These are phyloP conservation scores for Cebidichthys violaceus DNA, from an alignment of 2,113 vertebrate genomes.

Conservation along the genomic window DNA sequence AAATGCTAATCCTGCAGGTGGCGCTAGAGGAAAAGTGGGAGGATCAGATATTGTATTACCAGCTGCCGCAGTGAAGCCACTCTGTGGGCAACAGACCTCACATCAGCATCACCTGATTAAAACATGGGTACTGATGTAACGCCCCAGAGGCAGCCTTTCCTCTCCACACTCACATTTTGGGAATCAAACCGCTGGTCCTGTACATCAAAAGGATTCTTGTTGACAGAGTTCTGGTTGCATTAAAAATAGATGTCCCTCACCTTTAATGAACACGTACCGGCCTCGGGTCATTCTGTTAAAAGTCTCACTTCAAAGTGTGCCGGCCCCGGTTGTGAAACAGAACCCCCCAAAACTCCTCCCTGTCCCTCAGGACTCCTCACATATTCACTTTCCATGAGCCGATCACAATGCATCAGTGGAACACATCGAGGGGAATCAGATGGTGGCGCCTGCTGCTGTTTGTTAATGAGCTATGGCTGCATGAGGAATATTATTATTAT, in stretches of 20 bases:
- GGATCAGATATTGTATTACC: background rate
- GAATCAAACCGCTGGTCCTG: constrained; percentile 36
- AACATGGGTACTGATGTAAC: no score
- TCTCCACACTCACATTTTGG: constrained; percentile 29
- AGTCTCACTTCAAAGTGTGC: constrained; percentile 71
- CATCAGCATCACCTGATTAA: no score
- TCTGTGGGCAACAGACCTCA: background rate
- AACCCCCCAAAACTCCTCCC: constrained; percentile 34
- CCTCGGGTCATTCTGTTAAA: constrained; percentile 62
- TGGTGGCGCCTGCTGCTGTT: constrained; percentile 19
- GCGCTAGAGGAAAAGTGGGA: background rate
- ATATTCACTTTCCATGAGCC: constrained; percentile 45
- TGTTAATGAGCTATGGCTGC: constrained; percentile 50
- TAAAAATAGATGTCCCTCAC: constrained; percentile 72
- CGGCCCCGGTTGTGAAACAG: constrained; percentile 29
- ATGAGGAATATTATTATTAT: constrained; percentile 38
- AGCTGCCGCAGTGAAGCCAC: background rate
- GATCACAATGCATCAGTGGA: constrained; percentile 46
- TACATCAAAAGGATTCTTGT: constrained; percentile 66
- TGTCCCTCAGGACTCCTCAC: constrained; percentile 54
- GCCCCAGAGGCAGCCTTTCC: constrained; percentile 34
- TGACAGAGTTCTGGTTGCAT: constrained; percentile 65
- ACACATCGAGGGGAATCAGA: constrained; percentile 42
- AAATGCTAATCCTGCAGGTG: background rate
- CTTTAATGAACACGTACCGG: constrained; percentile 70